These are phyloP conservation scores for Macquaria australasica DNA, from an alignment of 2,113 vertebrate species.

Conservation along the genomic window DNA sequence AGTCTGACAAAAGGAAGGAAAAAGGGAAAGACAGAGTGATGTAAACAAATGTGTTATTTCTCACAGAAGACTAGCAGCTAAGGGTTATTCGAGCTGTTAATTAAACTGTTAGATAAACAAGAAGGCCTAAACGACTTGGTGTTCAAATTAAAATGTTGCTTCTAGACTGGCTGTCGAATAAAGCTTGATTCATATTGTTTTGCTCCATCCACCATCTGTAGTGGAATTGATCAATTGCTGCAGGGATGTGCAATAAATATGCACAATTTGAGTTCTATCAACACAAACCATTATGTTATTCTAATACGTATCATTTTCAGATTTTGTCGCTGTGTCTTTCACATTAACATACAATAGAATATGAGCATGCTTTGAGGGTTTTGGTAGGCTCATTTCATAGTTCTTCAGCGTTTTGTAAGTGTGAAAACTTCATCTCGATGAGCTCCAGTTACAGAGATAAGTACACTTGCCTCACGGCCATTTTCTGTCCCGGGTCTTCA, in stretches of 20 bases:
- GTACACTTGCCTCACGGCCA: conserved; percentile 51
- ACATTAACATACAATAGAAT: conserved; percentile 9
- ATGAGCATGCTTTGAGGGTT: not conserved
- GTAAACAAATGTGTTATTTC: conserved; percentile 66
- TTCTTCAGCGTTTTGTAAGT: conserved; percentile 30
- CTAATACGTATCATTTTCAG: not conserved
- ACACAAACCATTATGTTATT: conserved; percentile 3
- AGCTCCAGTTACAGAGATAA: conserved; percentile 60
- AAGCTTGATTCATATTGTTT: conserved; percentile 52
- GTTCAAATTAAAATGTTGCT: conserved; percentile 41
- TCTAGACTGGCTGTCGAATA: conserved; percentile 28
- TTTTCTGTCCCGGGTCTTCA: conserved; percentile 44
- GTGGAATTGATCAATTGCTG: conserved; percentile 25
- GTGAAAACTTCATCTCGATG: conserved; percentile 66
- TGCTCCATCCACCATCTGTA: conserved; percentile 46
- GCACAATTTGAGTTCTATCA: conserved; percentile 36
- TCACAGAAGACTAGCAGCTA: conserved; percentile 50
- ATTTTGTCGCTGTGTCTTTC: not conserved
- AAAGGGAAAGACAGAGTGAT: conserved; percentile 18
- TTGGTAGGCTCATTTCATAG: conserved; percentile 16
- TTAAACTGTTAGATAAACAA: conserved; percentile 73
- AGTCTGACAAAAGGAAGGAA: conserved; percentile 44
- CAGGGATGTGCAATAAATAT: conserved; percentile 25
- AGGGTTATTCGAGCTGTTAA: conserved; percentile 70
- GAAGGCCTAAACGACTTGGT: conserved; percentile 23